phyloP scores from a whole-genome alignment of 2,888 invertebrate genomes.

The Didymodactylos carnosus region DNA sequence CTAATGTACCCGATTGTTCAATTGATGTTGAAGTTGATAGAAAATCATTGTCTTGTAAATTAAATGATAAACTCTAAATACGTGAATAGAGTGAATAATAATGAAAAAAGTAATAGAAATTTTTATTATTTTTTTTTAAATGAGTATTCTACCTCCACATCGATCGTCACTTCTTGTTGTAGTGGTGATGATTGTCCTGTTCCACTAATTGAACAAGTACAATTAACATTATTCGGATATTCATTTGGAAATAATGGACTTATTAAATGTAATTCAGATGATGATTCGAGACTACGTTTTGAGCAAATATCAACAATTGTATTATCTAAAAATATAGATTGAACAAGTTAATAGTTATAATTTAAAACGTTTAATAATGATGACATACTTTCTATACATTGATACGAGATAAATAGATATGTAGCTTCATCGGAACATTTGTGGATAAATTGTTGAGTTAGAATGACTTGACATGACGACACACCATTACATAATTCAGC shows the following conservation, averaged over 20 bases:
- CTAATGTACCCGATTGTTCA: background rate
- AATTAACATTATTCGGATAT: conserved; percentile 2
- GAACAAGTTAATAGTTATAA: too few relatives aligned
- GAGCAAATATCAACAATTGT: background rate
- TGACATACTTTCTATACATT: background rate
- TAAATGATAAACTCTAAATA: background rate
- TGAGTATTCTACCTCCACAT: background rate
- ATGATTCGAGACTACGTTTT: background rate
- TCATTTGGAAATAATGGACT: conserved; percentile 1
- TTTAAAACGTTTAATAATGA: too few relatives aligned
- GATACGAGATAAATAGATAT: conserved; percentile 8
- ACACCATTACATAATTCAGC: conserved; percentile 12
- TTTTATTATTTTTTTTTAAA: too few relatives aligned
- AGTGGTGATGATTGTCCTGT: background rate
- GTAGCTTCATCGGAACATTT: conserved; percentile 7
- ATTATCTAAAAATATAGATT: background rate
- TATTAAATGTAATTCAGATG: background rate
- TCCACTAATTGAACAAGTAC: background rate
- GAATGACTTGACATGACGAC: background rate
- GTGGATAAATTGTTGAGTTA: conserved; percentile 5
- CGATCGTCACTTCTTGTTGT: background rate
- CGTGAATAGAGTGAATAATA: too few relatives aligned
- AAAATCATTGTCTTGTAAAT: conserved; percentile 11
- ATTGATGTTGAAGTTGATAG: background rate
- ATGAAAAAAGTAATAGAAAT: too few relatives aligned